phyloP scores from a whole-genome alignment of 2,797 vertebrate genomes.

The Syngnathus acus region DNA sequence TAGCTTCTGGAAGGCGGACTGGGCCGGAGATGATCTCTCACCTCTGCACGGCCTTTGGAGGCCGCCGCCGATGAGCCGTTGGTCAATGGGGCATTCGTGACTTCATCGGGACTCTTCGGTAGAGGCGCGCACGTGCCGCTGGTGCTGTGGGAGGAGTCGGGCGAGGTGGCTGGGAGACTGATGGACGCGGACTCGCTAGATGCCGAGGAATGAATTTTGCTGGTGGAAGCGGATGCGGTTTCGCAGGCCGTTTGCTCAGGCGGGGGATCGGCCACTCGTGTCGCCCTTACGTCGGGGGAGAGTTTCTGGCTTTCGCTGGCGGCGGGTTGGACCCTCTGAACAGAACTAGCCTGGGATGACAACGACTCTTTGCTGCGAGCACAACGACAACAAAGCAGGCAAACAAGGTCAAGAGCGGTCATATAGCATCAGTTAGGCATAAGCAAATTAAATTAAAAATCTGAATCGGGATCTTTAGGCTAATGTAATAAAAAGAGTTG shows the following conservation, averaged over 20 bases:
- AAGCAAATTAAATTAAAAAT: too few relatives aligned
- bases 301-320: constrained; percentile 32
- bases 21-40: constrained; percentile 42
- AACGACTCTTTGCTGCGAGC: constrained; percentile 40
- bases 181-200: constrained; percentile 17
- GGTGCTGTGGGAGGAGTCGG: constrained; percentile 18
- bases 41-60: constrained; percentile 49
- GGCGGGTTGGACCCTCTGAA: constrained; percentile 14
- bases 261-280: constrained; percentile 29
- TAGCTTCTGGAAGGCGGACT: constrained; percentile 45
- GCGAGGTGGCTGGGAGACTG: constrained; percentile 20
- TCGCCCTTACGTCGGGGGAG: constrained; percentile 48
- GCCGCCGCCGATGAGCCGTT: constrained; percentile 39
- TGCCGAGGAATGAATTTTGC: constrained; percentile 24
- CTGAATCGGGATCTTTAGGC: too few relatives aligned
- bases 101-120: constrained; percentile 35
- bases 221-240: constrained; percentile 20
- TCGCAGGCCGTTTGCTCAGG: constrained; percentile 22
- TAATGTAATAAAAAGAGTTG: too few relatives aligned
- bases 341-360: constrained; percentile 23
- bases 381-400: constrained; percentile 5
- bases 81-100: constrained; percentile 17
- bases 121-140: constrained; percentile 13
- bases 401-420: neutral
- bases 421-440: too few relatives aligned